Evolutionary conservation across 2,888 invertebrate genomes (phyloP).

Genomic region (Lasioglossum morio): DNA sequence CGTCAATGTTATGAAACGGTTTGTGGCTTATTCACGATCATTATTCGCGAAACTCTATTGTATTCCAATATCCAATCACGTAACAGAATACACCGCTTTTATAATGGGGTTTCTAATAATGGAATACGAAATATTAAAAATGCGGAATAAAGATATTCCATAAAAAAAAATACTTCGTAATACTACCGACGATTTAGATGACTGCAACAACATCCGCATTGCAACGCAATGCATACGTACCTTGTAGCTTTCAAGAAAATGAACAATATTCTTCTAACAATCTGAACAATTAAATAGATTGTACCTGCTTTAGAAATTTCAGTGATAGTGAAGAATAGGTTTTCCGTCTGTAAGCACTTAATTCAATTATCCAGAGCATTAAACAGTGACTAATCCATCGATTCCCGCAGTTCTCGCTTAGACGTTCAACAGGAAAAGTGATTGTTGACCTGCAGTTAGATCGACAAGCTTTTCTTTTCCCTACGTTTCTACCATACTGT

Average conservation of each 20-base stretch:
- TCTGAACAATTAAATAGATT: background rate
- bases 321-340: background rate
- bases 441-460: background rate
- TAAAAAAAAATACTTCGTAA: background rate
- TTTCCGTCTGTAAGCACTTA: background rate
- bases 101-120: background rate
- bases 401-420: background rate
- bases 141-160: background rate
- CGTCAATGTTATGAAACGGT: background rate
- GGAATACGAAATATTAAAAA: background rate
- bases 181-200: background rate
- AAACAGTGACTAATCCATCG: background rate
- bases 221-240: background rate
- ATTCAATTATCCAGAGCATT: background rate
- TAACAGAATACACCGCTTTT: background rate
- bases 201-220: background rate
- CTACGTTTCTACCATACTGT: background rate
- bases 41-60: slow-evolving; percentile 14
- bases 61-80: background rate
- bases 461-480: background rate
- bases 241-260: background rate
- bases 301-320: background rate
- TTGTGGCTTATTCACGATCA: background rate
- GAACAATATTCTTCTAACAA: background rate
- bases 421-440: background rate